phyloP scores from a whole-genome alignment of 2,888 invertebrate species.

The Macroteleia sp. region DNA sequence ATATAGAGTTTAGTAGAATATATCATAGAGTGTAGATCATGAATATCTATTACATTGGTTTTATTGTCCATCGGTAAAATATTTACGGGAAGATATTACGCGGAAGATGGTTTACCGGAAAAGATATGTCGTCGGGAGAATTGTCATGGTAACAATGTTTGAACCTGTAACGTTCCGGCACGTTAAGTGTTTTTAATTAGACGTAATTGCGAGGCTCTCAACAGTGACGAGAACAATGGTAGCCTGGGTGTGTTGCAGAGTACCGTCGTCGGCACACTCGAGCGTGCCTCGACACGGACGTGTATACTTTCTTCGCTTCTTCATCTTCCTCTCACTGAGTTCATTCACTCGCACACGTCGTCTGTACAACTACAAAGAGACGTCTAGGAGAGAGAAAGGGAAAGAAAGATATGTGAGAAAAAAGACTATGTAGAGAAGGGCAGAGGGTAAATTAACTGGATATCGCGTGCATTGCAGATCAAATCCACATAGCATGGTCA shows the following conservation, averaged over 20 bases:
- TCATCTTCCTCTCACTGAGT: constrained; percentile 52
- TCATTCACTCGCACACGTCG: constrained; percentile 60
- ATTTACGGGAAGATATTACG: no score
- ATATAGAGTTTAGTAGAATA: no score
- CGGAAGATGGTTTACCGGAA: constrained; percentile 9
- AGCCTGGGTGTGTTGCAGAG: constrained; percentile 29
- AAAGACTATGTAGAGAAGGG: constrained; percentile 40
- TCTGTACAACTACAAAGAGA: constrained; percentile 14
- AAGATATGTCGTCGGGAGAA: constrained; percentile 10
- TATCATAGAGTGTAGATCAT: no score
- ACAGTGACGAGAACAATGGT: constrained; percentile 45
- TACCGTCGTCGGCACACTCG: constrained; percentile 28
- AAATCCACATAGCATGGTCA: constrained; percentile 48
- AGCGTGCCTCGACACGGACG: constrained; percentile 38
- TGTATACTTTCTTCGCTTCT: constrained; percentile 49
- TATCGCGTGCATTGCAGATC: constrained; percentile 49
- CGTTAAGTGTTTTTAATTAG: constrained; percentile 68
- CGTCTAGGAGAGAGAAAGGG: background rate
- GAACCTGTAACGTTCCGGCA: constrained; percentile 43
- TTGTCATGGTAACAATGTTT: constrained; percentile 23
- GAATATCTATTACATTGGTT: no score
- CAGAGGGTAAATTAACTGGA: constrained; percentile 54
- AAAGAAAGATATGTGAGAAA: no score
- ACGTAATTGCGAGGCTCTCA: constrained; percentile 57
- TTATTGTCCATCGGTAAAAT: no score